These are phyloP conservation scores for Bombus pascuorum DNA, from an alignment of 1,140 invertebrate genomes.

Conservation along the genomic window DNA sequence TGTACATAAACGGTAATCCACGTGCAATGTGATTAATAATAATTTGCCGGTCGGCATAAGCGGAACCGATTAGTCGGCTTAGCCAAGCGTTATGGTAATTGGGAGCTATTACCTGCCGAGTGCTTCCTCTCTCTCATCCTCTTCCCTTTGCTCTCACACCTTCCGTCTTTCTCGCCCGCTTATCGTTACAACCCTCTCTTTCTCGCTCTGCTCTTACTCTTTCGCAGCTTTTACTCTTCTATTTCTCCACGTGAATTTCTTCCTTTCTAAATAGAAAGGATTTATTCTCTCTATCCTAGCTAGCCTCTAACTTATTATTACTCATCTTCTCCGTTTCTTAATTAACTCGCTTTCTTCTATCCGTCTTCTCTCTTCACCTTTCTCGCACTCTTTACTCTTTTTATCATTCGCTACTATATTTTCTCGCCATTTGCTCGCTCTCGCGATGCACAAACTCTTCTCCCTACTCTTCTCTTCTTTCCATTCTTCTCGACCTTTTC, in stretches of 20 bases:
- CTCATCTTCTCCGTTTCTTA: background rate
- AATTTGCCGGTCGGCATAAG: conserved; percentile 77
- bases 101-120: conserved; percentile 72
- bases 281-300: background rate
- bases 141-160: background rate
- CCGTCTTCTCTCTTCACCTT: background rate
- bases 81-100: conserved; percentile 78
- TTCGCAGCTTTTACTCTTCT: background rate
- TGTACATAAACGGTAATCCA: conserved; percentile 71
- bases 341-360: background rate
- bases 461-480: background rate
- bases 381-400: background rate
- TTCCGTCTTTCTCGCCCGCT: conserved; percentile 16
- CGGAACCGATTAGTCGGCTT: conserved; percentile 78
- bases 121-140: conserved; percentile 40
- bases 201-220: background rate
- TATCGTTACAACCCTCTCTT: background rate
- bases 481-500: conserved; percentile 4
- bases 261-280: background rate
- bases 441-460: background rate
- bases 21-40: conserved; percentile 78
- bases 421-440: background rate
- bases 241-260: background rate
- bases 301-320: background rate
- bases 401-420: no score